Evolutionary conservation across 37 sponge, comb jelly and placozoan species (phyloP).

Genomic region (Beroe forskalii): DNA sequence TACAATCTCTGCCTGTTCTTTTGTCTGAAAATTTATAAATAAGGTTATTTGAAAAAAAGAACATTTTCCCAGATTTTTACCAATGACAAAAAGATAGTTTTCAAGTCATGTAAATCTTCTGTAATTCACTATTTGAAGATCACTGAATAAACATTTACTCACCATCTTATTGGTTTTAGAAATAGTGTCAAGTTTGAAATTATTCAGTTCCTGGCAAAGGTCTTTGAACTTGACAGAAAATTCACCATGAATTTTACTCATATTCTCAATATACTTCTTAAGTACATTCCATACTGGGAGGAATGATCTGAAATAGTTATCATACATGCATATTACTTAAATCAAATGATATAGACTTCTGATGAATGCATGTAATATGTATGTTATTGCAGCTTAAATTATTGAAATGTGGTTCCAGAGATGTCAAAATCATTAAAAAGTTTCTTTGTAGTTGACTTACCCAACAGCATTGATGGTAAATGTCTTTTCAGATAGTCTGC

Average conservation of each 20-base stretch:
- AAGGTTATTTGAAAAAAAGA: too few relatives aligned
- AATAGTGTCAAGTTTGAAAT: conserved; percentile 5
- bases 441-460: too few relatives aligned
- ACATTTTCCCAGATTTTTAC: too few relatives aligned
- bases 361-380: too few relatives aligned
- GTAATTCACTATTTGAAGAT: too few relatives aligned
- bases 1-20: conserved; percentile 20
- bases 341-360: too few relatives aligned
- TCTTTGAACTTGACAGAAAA: conserved; percentile 38
- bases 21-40: conserved; percentile 23
- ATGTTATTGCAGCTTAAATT: too few relatives aligned
- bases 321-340: background rate
- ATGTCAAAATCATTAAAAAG: too few relatives aligned
- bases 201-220: background rate
- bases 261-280: conserved; percentile 58
- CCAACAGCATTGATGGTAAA: conserved; percentile 30
- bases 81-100: too few relatives aligned
- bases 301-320: conserved; percentile 36
- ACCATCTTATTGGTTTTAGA: conserved; percentile 40
- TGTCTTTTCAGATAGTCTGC: conserved; percentile 44
- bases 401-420: too few relatives aligned
- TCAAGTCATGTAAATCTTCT: too few relatives aligned
- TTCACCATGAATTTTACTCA: conserved; percentile 49
- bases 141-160: too few relatives aligned
- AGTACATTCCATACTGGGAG: conserved; percentile 31